Evolutionary conservation across 2,113 vertebrate genomes (phyloP).

Genomic region (Esox niger): DNA sequence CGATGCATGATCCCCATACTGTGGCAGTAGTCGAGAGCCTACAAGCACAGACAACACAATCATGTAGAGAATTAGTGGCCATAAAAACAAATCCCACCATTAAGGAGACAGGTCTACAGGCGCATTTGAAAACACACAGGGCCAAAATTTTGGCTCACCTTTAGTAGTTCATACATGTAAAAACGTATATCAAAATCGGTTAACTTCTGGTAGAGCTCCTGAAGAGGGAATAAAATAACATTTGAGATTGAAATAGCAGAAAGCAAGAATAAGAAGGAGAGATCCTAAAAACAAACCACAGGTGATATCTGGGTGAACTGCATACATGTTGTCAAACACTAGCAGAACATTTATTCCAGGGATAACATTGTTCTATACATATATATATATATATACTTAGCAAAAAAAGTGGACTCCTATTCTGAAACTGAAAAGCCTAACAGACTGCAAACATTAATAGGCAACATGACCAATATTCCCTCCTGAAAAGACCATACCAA

Average conservation of each 20-base stretch:
- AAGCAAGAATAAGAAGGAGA: no score
- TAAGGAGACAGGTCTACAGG: neutral
- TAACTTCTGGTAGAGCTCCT: constrained; percentile 99
- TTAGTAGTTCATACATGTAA: constrained; percentile 99
- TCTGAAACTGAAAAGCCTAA: neutral
- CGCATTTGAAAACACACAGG: neutral
- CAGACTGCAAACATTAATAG: no score
- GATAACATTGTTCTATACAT: no score
- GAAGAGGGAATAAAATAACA: constrained; percentile 46
- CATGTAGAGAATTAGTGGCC: neutral
- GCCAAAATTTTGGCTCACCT: constrained; percentile 75
- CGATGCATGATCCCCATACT: constrained; percentile 99
- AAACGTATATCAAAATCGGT: constrained; percentile 98
- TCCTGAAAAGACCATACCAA: neutral
- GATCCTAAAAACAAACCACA: no score
- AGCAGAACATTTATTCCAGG: no score
- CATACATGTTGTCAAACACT: no score
- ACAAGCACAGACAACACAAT: constrained; percentile 7
- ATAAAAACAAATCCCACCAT: neutral
- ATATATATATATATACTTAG: no score
- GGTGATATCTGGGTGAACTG: no score
- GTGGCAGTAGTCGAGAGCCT: constrained; percentile 99
- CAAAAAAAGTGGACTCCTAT: no score
- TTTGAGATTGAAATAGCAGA: neutral
- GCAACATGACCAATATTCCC: no score